A percentile compares a stretch with the other conserved stretches of the same genome.
phyloP scores from a whole-genome alignment of 2,888 invertebrate genomes.

The Halictus ligatus region DNA sequence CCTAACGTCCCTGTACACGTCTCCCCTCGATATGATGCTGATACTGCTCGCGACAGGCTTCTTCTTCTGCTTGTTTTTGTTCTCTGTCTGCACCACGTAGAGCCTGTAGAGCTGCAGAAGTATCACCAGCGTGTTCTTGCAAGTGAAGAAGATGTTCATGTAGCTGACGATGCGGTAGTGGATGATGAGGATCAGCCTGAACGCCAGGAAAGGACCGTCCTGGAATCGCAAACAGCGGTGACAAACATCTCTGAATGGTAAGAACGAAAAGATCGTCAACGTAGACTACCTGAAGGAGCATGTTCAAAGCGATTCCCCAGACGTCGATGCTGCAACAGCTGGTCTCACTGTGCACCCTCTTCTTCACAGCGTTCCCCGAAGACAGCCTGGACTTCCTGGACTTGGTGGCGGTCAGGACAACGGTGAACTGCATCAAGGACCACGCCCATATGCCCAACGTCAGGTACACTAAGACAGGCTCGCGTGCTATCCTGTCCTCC shows the following conservation, averaged over 20 bases:
- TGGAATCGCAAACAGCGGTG: constrained; percentile 81
- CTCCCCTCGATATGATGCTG: constrained; percentile 78
- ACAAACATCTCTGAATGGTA: not conserved
- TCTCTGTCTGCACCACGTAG: constrained; percentile 92
- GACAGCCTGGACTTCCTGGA: constrained; percentile 90
- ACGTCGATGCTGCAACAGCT: constrained; percentile 95
- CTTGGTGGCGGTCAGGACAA: constrained; percentile 95
- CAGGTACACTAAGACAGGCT: constrained; percentile 92
- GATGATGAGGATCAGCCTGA: constrained; percentile 93
- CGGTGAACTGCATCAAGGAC: constrained; percentile 97
- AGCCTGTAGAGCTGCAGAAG: constrained; percentile 93
- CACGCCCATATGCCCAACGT: constrained; percentile 96
- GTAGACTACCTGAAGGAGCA: constrained; percentile 87
- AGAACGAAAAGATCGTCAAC: not conserved
- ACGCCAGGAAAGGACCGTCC: constrained; percentile 95
- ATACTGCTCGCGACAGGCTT: constrained; percentile 75
- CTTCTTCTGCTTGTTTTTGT: constrained; percentile 80
- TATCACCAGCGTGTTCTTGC: constrained; percentile 95
- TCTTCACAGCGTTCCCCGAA: constrained; percentile 81
- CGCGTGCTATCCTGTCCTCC: constrained; percentile 92
- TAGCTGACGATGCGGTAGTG: constrained; percentile 96
- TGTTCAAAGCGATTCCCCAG: constrained; percentile 95
- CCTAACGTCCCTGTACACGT: constrained; percentile 68
- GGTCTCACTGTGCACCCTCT: constrained; percentile 85
- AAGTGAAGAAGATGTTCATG: constrained; percentile 98